Conservation (phyloP, 2,888 invertebrate genomes). For the Thysanoteuthis rhombus region DNA sequence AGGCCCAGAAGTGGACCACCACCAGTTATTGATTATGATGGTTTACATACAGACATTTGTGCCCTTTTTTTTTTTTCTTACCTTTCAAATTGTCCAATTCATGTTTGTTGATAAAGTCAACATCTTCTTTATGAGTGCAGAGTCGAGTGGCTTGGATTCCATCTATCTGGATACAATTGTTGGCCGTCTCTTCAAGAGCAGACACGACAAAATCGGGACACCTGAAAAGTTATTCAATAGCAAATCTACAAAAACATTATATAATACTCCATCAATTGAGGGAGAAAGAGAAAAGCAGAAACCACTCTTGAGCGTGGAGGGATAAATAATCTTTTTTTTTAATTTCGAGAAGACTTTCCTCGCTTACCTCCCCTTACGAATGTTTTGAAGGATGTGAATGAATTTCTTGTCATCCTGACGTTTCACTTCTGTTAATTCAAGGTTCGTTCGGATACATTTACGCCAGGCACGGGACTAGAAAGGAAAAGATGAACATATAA, state of each 20-base stretch:
- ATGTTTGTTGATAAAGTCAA: slow-evolving; percentile 85
- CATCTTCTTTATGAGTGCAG: slow-evolving; percentile 93
- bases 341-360: no score
- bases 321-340: no score
- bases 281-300: no score
- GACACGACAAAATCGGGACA: slow-evolving; percentile 80
- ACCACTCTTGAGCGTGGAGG: no score
- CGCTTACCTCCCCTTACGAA: slow-evolving; percentile 80
- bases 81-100: slow-evolving; percentile 76
- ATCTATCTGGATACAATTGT: slow-evolving; percentile 82
- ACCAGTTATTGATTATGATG: no score
- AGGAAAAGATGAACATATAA: neutral
- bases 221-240: no score
- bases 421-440: slow-evolving; percentile 84
- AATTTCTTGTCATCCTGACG: slow-evolving; percentile 88
- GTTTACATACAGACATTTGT: no score
- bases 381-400: slow-evolving; percentile 82
- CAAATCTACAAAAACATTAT: no score
- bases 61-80: slow-evolving; percentile 46
- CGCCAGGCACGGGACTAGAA: slow-evolving; percentile 80
- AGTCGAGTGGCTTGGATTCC: slow-evolving; percentile 90
- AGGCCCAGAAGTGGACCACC: no score
- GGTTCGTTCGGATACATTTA: slow-evolving; percentile 79
- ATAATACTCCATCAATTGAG: no score
- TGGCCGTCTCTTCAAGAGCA: slow-evolving; percentile 78